These are phyloP conservation scores for Nycteola revayana DNA, from an alignment of 2,888 invertebrate genomes.

Conservation along the genomic window DNA sequence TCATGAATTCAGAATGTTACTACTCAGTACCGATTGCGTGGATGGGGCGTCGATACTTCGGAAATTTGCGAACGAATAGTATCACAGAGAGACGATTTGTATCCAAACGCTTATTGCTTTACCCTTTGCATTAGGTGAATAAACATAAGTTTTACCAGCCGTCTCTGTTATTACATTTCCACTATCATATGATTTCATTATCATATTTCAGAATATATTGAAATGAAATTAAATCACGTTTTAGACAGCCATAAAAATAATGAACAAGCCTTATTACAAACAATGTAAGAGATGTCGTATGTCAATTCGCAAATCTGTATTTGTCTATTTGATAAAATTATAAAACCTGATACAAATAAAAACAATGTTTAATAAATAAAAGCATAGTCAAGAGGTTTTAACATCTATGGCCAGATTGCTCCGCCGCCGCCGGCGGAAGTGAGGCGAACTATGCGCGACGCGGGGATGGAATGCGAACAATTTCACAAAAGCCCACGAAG, in stretches of 20 bases:
- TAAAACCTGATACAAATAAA: too few relatives aligned
- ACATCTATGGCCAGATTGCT: slow-evolving; percentile 52
- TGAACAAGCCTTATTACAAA: slow-evolving; percentile 38
- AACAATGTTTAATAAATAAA: slow-evolving; percentile 43
- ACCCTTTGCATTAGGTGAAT: slow-evolving; percentile 13
- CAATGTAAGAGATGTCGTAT: too few relatives aligned
- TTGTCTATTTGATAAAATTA: too few relatives aligned
- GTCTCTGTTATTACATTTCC: slow-evolving; percentile 4
- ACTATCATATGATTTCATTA: too few relatives aligned
- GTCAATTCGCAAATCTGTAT: too few relatives aligned
- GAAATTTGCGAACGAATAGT: slow-evolving; percentile 45
- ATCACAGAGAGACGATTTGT: slow-evolving; percentile 42
- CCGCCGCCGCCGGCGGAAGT: slow-evolving; percentile 51
- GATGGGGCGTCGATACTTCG: slow-evolving; percentile 49
- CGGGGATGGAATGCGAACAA: slow-evolving; percentile 64
- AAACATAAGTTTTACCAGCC: slow-evolving; percentile 23
- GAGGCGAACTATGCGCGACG: slow-evolving; percentile 59
- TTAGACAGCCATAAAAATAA: slow-evolving; percentile 34
- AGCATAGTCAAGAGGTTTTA: slow-evolving; percentile 51
- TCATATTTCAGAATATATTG: too few relatives aligned
- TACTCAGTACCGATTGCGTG: slow-evolving; percentile 55
- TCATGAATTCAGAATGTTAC: slow-evolving; percentile 72
- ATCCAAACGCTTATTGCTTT: slow-evolving; percentile 35
- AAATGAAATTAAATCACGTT: too few relatives aligned
- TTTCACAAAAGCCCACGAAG: slow-evolving; percentile 67